Evolutionary conservation across 2,113 vertebrate genomes (phyloP).

Genomic region (Tychaedon coryphoeus): DNA sequence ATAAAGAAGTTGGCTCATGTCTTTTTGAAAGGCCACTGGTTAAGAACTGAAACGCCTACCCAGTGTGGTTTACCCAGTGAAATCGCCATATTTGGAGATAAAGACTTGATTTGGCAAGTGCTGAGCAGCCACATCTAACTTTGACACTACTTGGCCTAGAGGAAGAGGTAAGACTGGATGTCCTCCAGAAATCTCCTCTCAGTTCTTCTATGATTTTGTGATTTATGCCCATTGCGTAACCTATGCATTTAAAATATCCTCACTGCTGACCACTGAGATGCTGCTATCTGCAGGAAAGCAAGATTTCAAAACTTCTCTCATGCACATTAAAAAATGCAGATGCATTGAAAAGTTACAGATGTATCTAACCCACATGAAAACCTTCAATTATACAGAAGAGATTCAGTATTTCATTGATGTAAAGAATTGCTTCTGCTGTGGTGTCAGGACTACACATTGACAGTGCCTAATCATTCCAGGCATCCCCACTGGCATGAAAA

Average conservation of each 20-base stretch:
- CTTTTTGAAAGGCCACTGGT: not conserved
- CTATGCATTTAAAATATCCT: not conserved
- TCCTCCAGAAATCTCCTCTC: not conserved
- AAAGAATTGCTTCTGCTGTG: not conserved
- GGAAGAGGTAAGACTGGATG: not conserved
- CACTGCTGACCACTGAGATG: not conserved
- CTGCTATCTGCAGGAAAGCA: not conserved
- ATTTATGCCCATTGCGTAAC: not conserved
- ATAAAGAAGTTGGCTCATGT: not conserved
- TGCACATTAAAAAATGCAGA: not conserved
- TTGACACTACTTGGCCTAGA: not conserved
- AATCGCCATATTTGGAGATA: not conserved
- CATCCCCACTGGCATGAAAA: not conserved
- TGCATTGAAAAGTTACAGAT: not conserved
- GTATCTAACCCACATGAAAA: not conserved
- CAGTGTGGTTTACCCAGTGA: not conserved
- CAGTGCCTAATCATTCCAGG: conserved; percentile 10
- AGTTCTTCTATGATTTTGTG: not conserved
- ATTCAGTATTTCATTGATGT: not conserved
- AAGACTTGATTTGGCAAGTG: not conserved
- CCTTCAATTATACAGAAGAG: not conserved
- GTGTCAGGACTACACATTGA: not conserved
- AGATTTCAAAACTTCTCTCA: not conserved
- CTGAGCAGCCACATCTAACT: not conserved
- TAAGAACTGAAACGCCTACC: not conserved